Evolutionary conservation across 1,140 invertebrate species (phyloP).

Genomic region (Orius insidiosus): DNA sequence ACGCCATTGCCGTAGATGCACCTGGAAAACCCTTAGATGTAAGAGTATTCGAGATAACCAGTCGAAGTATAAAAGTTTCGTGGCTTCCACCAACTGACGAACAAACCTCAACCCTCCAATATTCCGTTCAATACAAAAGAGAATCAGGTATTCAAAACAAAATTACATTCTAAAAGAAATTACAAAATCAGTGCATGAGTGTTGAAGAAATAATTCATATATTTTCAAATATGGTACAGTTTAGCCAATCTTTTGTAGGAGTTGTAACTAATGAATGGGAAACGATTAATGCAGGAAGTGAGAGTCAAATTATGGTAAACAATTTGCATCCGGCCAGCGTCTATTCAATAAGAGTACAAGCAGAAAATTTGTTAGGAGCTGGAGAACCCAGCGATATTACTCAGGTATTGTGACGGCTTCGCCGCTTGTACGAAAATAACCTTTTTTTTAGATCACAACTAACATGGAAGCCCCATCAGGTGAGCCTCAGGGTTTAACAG

Average conservation of each 20-base stretch:
- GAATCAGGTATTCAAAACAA: slow-evolving; percentile 21
- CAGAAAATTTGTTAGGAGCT: slow-evolving; percentile 31
- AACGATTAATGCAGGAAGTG: slow-evolving; percentile 22
- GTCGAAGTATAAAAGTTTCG: slow-evolving; percentile 35
- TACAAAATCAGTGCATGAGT: background rate
- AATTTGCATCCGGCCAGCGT: slow-evolving; percentile 30
- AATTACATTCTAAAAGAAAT: background rate
- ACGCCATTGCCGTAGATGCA: slow-evolving; percentile 27
- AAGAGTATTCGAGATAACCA: slow-evolving; percentile 35
- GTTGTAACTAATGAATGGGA: slow-evolving; percentile 18
- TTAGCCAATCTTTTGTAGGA: slow-evolving; percentile 6
- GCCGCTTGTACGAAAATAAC: slow-evolving; percentile 11
- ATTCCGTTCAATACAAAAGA: slow-evolving; percentile 42
- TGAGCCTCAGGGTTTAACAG: slow-evolving; percentile 30
- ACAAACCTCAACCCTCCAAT: slow-evolving; percentile 39
- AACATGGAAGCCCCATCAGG: slow-evolving; percentile 36
- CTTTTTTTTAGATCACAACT: slow-evolving; percentile 23
- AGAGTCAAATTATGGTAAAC: slow-evolving; percentile 24
- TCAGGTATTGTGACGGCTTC: slow-evolving; percentile 5
- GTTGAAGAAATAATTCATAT: background rate
- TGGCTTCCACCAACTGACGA: slow-evolving; percentile 37
- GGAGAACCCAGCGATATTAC: slow-evolving; percentile 30
- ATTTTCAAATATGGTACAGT: background rate
- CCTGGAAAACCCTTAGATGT: slow-evolving; percentile 44
- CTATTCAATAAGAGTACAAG: slow-evolving; percentile 33